phyloP scores from a whole-genome alignment of 2,113 vertebrate species.

The Oplegnathus fasciatus region DNA sequence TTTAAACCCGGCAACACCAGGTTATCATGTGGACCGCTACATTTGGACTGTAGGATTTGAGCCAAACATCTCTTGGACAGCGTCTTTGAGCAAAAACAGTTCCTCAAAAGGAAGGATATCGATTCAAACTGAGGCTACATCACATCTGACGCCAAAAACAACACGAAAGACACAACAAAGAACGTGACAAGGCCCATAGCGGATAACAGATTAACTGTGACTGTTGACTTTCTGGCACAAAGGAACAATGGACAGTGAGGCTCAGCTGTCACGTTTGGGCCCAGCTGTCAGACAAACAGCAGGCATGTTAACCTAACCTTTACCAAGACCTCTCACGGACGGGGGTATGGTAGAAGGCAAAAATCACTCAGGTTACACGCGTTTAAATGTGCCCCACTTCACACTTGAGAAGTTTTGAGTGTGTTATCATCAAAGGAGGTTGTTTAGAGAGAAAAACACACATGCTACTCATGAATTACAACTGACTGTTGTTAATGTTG shows the following conservation, averaged over 20 bases:
- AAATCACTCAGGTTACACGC: not conserved
- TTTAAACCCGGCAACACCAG: slow-evolving; percentile 16
- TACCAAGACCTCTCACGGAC: not conserved
- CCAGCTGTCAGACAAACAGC: slow-evolving; percentile 58
- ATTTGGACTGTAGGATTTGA: not conserved
- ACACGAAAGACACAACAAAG: not conserved
- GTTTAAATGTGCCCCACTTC: not conserved
- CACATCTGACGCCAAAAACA: slow-evolving; percentile 18
- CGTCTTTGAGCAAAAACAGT: not conserved
- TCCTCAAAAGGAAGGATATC: not conserved
- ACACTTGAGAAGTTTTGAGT: not conserved
- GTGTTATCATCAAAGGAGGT: not conserved
- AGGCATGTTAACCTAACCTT: slow-evolving; percentile 20
- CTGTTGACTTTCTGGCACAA: slow-evolving; percentile 51
- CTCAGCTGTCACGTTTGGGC: slow-evolving; percentile 62
- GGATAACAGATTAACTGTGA: slow-evolving; percentile 7
- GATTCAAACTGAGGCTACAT: not conserved
- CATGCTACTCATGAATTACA: not conserved
- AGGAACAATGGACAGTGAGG: slow-evolving; percentile 58
- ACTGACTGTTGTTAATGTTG: not conserved
- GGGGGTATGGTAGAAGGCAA: not conserved
- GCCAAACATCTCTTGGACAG: not conserved
- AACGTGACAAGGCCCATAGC: not conserved
- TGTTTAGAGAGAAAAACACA: not conserved
- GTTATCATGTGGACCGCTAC: not conserved